Conservation (phyloP, 2,888 invertebrate species). For the Brenthis hecate region DNA sequence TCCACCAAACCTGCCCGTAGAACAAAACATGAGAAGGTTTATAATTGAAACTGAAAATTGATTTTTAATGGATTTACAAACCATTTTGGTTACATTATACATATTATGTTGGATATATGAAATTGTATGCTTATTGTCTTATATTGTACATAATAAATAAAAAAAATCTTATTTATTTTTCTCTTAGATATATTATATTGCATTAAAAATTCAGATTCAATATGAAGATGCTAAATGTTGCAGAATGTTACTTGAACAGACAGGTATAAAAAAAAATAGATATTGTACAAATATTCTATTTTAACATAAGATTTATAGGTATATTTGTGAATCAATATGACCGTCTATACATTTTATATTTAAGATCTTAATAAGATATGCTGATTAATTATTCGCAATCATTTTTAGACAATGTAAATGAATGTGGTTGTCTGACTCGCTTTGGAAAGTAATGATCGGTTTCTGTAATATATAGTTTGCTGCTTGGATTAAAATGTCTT, state of each 20-base stretch:
- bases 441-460: constrained; percentile 20
- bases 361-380: neutral
- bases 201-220: too few species aligned
- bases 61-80: constrained; percentile 9
- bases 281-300: too few species aligned
- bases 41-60: constrained; percentile 33
- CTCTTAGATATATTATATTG: too few species aligned
- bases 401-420: constrained; percentile 3
- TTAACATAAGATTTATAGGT: too few species aligned
- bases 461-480: constrained; percentile 56
- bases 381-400: neutral
- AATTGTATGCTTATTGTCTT: constrained; percentile 7
- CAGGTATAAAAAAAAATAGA: too few species aligned
- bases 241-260: too few species aligned
- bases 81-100: neutral
- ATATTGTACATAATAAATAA: neutral
- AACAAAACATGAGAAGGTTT: constrained; percentile 56
- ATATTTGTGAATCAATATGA: too few species aligned
- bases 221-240: too few species aligned
- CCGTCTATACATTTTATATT: too few species aligned
- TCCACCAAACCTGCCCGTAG: constrained; percentile 59
- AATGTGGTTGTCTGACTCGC: constrained; percentile 5
- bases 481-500: constrained; percentile 65
- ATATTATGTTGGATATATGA: neutral
- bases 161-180: too few species aligned